Evolutionary conservation across 2,113 vertebrate genomes (phyloP), one percentile per base, ranked within the genome.

Genomic region (Nibea coibor): DNA sequence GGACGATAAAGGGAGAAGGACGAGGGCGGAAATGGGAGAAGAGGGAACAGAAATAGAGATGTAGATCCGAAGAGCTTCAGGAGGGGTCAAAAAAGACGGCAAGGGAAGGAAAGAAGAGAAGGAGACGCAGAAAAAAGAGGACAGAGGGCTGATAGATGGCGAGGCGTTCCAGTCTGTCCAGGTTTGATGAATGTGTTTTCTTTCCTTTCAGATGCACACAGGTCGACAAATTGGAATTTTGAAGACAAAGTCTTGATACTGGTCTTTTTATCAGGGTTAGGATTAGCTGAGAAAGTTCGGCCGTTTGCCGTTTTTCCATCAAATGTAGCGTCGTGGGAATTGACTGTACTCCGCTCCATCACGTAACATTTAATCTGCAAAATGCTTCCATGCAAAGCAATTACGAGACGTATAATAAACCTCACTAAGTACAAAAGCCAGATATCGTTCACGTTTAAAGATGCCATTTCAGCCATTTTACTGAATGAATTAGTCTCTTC

Each of bases 1-100:
- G 56, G 59, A 84, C 74, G 65, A 31, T 50, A 64, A 66, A 58
- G 15, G 39, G 28, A 77, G 77, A 78, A 26, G 75, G 74, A 56
- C 1, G 12, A 51, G n/a, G 39, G n/a, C 39, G 68, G 22, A 63
- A 5, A 22, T 11, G 62, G 70, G 39, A 66, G 17, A 17, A 22
- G 17, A 48, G 15, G n/a, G 58, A 72, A 51, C 31, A 35, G 54
- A 79, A 71, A 70, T 4, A 43, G 26, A 64, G 56, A 71, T 8
- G 26, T 3, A 45, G 53, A 78, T 47, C 17, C 53, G 51, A 56
- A 53, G 17, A 31, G 51, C 39, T 47, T 6, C 1, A 58, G 47
- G 39, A 54, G 62, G 20, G 53, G 53, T 16, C 6, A 8, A 7
- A 26, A 47, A 42, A 45, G 22, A 56, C 19, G 14, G 31, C n/a